These are phyloP conservation scores for Neelides sp. DNA, from an alignment of 1,140 invertebrate species.

Conservation along the genomic window DNA sequence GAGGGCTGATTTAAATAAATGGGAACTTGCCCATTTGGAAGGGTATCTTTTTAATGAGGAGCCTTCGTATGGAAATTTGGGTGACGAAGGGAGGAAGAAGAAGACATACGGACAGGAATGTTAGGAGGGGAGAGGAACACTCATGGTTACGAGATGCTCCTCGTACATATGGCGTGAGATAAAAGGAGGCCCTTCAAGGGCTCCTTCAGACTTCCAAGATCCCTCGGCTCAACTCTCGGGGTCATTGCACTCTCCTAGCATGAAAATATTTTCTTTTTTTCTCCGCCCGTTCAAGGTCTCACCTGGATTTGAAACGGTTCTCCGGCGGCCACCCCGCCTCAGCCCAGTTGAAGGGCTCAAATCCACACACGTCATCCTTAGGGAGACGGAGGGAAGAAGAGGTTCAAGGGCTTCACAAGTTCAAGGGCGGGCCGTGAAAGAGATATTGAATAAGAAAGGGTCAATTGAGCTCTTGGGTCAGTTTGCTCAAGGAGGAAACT, in stretches of 20 bases:
- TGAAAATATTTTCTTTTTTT: slow-evolving; percentile 24
- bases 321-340: neutral
- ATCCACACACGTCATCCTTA: too few relatives aligned
- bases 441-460: too few relatives aligned
- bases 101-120: neutral
- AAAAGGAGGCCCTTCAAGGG: slow-evolving; percentile 1
- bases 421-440: too few relatives aligned
- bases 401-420: slow-evolving; percentile 17
- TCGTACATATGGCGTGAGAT: neutral
- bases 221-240: slow-evolving; percentile 5
- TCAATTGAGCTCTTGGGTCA: too few relatives aligned
- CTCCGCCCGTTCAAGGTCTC: slow-evolving; percentile 7
- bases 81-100: too few relatives aligned
- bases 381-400: too few relatives aligned
- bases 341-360: too few relatives aligned
- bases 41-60: too few relatives aligned
- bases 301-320: slow-evolving; percentile 4
- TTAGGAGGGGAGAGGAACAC: neutral
- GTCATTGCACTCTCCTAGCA: slow-evolving; percentile 20
- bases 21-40: too few relatives aligned
- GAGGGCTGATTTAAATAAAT: too few relatives aligned
- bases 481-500: too few relatives aligned
- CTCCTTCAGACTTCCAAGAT: neutral
- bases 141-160: neutral
- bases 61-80: too few relatives aligned